Conservation (phyloP, 2,113 vertebrate genomes). For the Tyrannus savana region DNA sequence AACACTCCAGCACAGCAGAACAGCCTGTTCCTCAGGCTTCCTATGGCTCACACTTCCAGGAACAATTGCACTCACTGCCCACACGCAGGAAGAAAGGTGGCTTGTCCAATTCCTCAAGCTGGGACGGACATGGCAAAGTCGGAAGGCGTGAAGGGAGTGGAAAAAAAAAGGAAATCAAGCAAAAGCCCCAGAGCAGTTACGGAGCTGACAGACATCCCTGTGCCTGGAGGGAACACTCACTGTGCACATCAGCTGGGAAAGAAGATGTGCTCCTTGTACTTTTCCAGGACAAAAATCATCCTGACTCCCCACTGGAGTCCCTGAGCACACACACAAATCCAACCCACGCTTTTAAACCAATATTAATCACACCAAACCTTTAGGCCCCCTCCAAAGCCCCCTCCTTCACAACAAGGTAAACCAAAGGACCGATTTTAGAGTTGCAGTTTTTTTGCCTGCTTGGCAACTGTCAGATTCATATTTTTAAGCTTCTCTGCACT, state of each 20-base stretch:
- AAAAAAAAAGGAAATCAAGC: too few species aligned
- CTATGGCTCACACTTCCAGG: not conserved
- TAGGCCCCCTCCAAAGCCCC: fast-evolving
- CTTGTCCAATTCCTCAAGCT: not conserved
- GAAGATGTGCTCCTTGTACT: not conserved
- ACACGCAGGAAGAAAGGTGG: not conserved
- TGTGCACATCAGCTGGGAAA: not conserved
- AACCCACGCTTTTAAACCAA: not conserved
- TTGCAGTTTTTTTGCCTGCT: not conserved
- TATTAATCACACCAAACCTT: not conserved
- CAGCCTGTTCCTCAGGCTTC: not conserved
- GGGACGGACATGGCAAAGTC: not conserved
- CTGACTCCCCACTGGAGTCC: not conserved
- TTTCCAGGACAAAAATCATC: not conserved
- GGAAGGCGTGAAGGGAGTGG: not conserved
- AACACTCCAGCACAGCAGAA: not conserved
- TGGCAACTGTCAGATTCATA: not conserved
- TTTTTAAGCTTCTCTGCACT: not conserved
- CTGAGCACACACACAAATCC: not conserved
- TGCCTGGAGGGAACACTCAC: not conserved
- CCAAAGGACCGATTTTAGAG: not conserved
- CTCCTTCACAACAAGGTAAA: not conserved
- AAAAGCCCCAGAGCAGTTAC: not conserved
- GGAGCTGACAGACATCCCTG: fast-evolving
- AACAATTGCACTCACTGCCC: not conserved